Conservation (phyloP, 2,113 vertebrate species). For the Microcebus lehilahytsara region DNA sequence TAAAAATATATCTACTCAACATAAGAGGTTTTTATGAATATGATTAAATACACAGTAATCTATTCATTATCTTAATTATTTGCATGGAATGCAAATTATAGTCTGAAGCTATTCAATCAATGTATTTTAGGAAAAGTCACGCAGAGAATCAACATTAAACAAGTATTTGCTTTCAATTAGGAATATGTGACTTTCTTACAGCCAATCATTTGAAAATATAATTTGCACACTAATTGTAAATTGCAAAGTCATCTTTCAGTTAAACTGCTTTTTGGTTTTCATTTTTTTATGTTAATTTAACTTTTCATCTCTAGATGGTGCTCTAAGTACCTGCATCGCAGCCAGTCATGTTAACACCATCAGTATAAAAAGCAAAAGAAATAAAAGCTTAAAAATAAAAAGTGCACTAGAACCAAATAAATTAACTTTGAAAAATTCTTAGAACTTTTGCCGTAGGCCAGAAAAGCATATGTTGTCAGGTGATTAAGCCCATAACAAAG, state of each 20-base stretch:
- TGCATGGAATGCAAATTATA: constrained; percentile 71
- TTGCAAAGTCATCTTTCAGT: constrained; percentile 59
- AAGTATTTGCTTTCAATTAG: constrained; percentile 79
- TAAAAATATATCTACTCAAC: constrained; percentile 66
- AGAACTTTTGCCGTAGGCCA: constrained; percentile 43
- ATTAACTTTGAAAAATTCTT: constrained; percentile 27
- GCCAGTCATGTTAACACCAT: not conserved
- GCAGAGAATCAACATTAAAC: constrained; percentile 70
- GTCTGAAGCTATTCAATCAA: constrained; percentile 72
- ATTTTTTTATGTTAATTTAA: constrained; percentile 51
- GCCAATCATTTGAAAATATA: constrained; percentile 74
- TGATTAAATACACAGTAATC: constrained; percentile 71
- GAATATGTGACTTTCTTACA: constrained; percentile 69
- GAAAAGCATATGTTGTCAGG: constrained; percentile 1
- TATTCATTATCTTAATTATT: constrained; percentile 79
- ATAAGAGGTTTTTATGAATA: constrained; percentile 69
- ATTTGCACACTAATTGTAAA: constrained; percentile 68
- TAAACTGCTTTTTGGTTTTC: not conserved
- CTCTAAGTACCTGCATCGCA: constrained; percentile 79
- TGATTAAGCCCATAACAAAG: constrained; percentile 59
- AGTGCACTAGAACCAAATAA: constrained; percentile 12
- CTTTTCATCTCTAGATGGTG: constrained; percentile 86
- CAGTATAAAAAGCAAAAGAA: constrained; percentile 46
- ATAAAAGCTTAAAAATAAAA: constrained; percentile 1
- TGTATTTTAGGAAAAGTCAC: constrained; percentile 75